phyloP scores from a whole-genome alignment of 2,113 vertebrate genomes.

The Erinaceus europaeus region DNA sequence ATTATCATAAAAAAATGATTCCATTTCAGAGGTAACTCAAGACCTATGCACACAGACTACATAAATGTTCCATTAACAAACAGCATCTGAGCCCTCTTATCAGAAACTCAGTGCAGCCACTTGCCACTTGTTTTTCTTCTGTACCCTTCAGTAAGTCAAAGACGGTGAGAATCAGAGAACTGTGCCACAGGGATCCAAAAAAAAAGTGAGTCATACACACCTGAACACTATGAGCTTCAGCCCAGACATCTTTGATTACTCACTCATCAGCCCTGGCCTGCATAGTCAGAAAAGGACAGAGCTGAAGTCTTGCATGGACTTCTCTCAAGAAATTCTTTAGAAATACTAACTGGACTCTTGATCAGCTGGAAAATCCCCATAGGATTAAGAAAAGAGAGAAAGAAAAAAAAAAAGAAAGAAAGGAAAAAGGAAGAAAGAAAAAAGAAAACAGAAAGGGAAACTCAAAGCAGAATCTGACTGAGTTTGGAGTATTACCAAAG shows the following conservation, averaged over 20 bases:
- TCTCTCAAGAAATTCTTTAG: conserved; percentile 17
- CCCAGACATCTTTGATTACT: conserved; percentile 5
- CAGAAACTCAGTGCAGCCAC: neutral
- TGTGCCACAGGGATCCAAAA: neutral
- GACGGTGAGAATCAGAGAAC: conserved; percentile 29
- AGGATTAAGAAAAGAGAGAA: conserved; percentile 42
- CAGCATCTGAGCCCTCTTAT: conserved; percentile 12
- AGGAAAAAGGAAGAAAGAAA: too few species aligned
- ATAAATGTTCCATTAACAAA: conserved; percentile 6
- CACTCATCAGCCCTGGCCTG: conserved; percentile 11
- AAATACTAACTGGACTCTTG: conserved; percentile 31
- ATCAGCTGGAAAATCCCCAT: conserved; percentile 34
- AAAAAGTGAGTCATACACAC: conserved; percentile 43
- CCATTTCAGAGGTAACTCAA: neutral
- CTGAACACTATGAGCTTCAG: neutral
- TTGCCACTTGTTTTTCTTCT: conserved; percentile 35
- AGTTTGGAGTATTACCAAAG: too few species aligned
- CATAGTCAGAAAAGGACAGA: neutral
- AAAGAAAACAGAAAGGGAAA: too few species aligned
- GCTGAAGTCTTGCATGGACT: neutral
- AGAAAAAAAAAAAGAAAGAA: too few species aligned
- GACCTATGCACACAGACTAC: neutral
- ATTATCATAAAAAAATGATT: conserved; percentile 10
- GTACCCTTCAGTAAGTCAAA: conserved; percentile 34
- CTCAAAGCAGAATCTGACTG: too few species aligned